Evolutionary conservation across 2,797 vertebrate species (phyloP).

Genomic region (Cyprinodon diabolis): DNA sequence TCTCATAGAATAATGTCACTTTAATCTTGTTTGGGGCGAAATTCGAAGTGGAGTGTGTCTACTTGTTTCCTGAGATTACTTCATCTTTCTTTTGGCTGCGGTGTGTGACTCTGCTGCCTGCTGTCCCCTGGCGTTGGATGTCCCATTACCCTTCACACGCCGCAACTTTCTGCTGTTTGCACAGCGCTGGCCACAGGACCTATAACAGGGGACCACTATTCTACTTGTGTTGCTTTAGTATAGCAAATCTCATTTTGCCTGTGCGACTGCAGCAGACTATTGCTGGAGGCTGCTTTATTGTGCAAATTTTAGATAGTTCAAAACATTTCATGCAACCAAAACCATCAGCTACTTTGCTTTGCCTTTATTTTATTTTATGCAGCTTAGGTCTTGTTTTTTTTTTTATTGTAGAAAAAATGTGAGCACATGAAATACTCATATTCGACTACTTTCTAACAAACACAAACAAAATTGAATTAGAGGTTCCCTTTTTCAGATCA

Average conservation of each 20-base stretch:
- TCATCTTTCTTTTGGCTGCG: constrained; percentile 84
- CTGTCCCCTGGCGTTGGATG: constrained; percentile 86
- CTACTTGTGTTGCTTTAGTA: constrained; percentile 68
- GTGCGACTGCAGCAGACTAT: constrained; percentile 31
- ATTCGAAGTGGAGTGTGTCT: constrained; percentile 88
- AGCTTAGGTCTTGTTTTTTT: constrained; percentile 7
- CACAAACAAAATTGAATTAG: not conserved
- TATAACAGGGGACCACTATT: constrained; percentile 68
- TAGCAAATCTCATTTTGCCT: constrained; percentile 45
- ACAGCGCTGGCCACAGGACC: constrained; percentile 83
- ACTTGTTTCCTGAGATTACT: constrained; percentile 87
- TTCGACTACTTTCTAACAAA: not conserved
- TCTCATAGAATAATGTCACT: constrained; percentile 87
- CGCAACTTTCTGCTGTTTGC: constrained; percentile 87
- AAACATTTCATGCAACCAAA: constrained; percentile 34
- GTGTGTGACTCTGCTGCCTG: constrained; percentile 82
- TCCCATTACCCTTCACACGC: constrained; percentile 89
- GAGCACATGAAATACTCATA: not conserved
- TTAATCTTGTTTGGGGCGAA: constrained; percentile 88
- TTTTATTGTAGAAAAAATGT: not conserved
- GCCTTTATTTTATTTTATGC: constrained; percentile 7
- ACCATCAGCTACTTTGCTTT: constrained; percentile 16
- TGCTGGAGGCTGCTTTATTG: constrained; percentile 40
- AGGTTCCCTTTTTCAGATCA: constrained; percentile 2
- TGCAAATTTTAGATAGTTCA: constrained; percentile 37